Base-by-base conservation (phyloP, 2,113 vertebrate genomes). In the Chunga burmeisteri region DNA sequence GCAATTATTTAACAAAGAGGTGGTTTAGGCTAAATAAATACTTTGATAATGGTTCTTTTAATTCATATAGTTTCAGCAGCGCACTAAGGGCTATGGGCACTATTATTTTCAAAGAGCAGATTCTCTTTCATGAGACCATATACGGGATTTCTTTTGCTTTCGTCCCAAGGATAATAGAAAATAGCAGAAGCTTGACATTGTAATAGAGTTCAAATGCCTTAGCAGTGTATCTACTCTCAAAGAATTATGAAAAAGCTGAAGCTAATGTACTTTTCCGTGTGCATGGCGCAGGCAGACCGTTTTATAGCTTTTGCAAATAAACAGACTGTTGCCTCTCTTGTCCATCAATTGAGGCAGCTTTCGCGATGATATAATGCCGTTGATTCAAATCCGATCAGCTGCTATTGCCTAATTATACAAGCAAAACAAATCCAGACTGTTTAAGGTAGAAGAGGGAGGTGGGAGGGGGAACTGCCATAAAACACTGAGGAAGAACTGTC, bases 391-490 rank as follows among this genome's bases (percentile, higher is more conserved):
- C 66, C 25, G 56, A 96, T 96, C 94, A 93, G 95, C 96, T 97
- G 97, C 95, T 79, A 23, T 84, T 89, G 95, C 87, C 94, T 98
- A 97, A 98, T 97, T 95, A 88, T 71, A 96, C 80, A 93, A 93
- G 94, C 91, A 94, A 97, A 98, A 98, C 88, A 98, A 97, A 95
- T 44, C 91, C 81, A 95, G 96, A 95, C 91, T 96, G 87, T 81
- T 94, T 90, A 85, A 90, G 88, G 90, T 81, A 42, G 88, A 93
- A 92, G 68, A 40, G 78, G 82, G 95, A 92, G 93, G 79, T 8
- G 20, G 86, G 91, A 94, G 81, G 83, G 83, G 70, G 70, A 88
- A 30, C 81, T 92, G 77, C 88, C 62, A 65, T 68, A 93, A 97
- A 97, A 94, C 79, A 84, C 82, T 44, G 78, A 85, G 66, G 77